phyloP scores from a whole-genome alignment of 2,113 vertebrate species.

The Phasianus colchicus region DNA sequence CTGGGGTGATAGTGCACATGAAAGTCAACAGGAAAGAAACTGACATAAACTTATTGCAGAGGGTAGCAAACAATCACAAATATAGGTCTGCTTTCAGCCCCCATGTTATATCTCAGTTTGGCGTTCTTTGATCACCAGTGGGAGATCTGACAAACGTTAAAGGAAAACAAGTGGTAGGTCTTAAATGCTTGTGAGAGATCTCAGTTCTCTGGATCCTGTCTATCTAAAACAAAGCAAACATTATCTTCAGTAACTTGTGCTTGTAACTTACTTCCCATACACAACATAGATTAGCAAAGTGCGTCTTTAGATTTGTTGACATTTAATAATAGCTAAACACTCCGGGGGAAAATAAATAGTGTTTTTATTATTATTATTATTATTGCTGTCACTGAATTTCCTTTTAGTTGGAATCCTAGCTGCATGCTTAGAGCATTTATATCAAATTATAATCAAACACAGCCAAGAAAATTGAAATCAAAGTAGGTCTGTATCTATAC shows the following conservation, averaged over 20 bases:
- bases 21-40: conserved; percentile 67
- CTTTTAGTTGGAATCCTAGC: conserved; percentile 50
- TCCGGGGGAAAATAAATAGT: conserved; percentile 57
- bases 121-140: conserved; percentile 61
- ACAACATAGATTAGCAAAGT: conserved; percentile 46
- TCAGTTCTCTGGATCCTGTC: conserved; percentile 57
- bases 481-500: conserved; percentile 47
- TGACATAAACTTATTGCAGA: conserved; percentile 63
- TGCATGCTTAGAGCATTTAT: conserved; percentile 36
- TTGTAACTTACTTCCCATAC: conserved; percentile 61
- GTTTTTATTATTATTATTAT: conserved; percentile 30
- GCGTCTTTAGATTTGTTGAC: conserved; percentile 62
- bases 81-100: conserved; percentile 44
- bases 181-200: conserved; percentile 57
- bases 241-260: conserved; percentile 55
- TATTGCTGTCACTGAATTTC: conserved; percentile 43
- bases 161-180: conserved; percentile 52
- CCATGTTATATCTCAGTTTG: not conserved
- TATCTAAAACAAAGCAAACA: conserved; percentile 68
- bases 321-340: conserved; percentile 70
- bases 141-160: conserved; percentile 70
- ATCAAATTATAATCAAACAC: not conserved
- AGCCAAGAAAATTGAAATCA: conserved; percentile 54
- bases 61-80: conserved; percentile 52
- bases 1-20: conserved; percentile 16